Evolutionary conservation across 1,140 invertebrate genomes (phyloP), one percentile per base, ranked within the genome.

Genomic region (Trichonephila clavipes): DNA sequence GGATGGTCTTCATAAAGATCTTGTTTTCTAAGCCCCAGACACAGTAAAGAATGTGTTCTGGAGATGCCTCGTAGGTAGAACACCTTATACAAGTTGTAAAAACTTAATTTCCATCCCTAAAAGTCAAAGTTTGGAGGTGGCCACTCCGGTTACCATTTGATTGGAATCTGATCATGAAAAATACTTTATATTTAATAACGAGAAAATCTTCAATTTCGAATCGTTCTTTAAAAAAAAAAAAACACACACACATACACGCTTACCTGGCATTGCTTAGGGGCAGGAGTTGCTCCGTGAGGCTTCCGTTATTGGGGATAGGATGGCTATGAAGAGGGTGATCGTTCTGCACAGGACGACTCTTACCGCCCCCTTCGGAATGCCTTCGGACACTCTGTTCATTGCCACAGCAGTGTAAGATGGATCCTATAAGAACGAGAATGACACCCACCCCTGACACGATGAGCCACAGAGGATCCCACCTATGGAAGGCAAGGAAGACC

Each of bases 401-500:
- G 5, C 62, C 61, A 64, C 94, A 94, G 40, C 83, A 94, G 86
- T 94, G 94, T 2, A 93, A 85, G 18, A 93, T 44, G 51, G 94
- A 66, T 1, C 94, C 94, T 16, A 94, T 77, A 8, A 94, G 69
- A 12, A 90, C 66, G 3, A 94, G 69, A 16, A 94, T 24, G 21
- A 93, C 88, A 2, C 94, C 94, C 1, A 94, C 87, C 0, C 59
- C 85, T 1, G 94, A 89, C 21, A 94, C 90, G 34, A 94, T 72
- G n/a, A 94, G 87, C 94, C 94, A 94, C 16, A 94, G 87, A 28
- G 86, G 90, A 61, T 94, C 94, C 94, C 94, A 94, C 59, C 90
- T 61, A 44, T 94, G 94, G 58, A 94, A 94, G 24, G 94, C 89
- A 6, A 94, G 90, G 61, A 92, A 94, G 21, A 94, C 94, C 6